Conservation (phyloP, 2,797 vertebrate species). For the Enteromius fasciolatus region DNA sequence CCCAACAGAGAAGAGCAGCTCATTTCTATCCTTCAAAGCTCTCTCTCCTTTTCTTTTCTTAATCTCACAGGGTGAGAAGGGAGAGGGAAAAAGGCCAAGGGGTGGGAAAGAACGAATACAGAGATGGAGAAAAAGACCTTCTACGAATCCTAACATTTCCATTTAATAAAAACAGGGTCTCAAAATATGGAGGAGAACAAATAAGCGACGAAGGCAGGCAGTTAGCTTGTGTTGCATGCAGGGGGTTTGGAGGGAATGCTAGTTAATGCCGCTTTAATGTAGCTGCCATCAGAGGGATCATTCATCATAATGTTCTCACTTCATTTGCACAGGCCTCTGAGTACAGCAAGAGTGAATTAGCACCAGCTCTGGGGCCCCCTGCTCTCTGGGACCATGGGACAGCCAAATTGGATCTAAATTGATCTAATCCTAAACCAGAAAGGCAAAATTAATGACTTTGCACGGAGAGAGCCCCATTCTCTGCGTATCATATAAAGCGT, state of each 20-base stretch:
- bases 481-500: constrained; percentile 31
- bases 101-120: constrained; percentile 51
- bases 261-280: constrained; percentile 68
- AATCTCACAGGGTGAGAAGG: constrained; percentile 18
- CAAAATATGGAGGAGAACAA: constrained; percentile 43
- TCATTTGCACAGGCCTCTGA: constrained; percentile 61
- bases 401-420: constrained; percentile 69
- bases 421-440: constrained; percentile 67
- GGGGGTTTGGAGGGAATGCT: constrained; percentile 17
- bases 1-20: constrained; percentile 54
- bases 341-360: constrained; percentile 64
- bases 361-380: constrained; percentile 52
- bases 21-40: constrained; percentile 51
- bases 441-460: constrained; percentile 63
- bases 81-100: not conserved
- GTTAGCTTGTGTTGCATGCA: constrained; percentile 8
- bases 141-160: constrained; percentile 26
- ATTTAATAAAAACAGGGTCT: constrained; percentile 57
- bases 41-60: constrained; percentile 63
- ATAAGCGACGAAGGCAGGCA: constrained; percentile 56
- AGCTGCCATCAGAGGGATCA: constrained; percentile 66
- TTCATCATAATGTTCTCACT: constrained; percentile 67
- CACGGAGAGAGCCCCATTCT: constrained; percentile 46
- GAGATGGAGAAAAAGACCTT: constrained; percentile 42
- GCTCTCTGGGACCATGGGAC: constrained; percentile 56